Percentiles rank a stretch among this genome's conserved stretches.
phyloP scores from a whole-genome alignment of 1,140 invertebrate species.

The Sycophaga agraensis region DNA sequence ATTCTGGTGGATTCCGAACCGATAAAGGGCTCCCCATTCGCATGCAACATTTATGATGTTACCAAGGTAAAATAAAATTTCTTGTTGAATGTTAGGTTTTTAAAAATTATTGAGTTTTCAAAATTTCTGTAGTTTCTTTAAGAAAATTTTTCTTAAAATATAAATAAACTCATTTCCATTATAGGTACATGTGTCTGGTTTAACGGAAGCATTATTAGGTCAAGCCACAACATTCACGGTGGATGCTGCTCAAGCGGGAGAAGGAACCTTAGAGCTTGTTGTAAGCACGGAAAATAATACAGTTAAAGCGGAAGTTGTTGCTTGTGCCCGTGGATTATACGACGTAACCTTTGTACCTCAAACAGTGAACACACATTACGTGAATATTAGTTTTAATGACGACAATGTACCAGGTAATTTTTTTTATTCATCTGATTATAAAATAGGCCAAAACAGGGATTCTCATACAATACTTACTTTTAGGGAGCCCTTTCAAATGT shows the following conservation, averaged over 20 bases:
- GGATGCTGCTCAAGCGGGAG: constrained; percentile 92
- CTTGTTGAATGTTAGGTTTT: background rate
- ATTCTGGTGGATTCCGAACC: constrained; percentile 79
- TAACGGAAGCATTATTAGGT: constrained; percentile 63
- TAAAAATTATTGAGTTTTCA: background rate
- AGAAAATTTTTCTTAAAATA: no score
- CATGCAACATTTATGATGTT: constrained; percentile 91
- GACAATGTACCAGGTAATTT: constrained; percentile 76
- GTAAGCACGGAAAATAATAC: constrained; percentile 88
- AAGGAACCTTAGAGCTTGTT: constrained; percentile 92
- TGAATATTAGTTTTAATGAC: constrained; percentile 96
- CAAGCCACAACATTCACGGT: constrained; percentile 89
- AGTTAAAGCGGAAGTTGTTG: constrained; percentile 85
- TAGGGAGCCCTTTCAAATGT: constrained; percentile 86
- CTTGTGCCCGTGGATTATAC: constrained; percentile 87
- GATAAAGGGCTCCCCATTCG: constrained; percentile 87
- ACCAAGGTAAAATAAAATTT: constrained; percentile 65
- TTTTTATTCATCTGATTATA: no score
- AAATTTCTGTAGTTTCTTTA: background rate
- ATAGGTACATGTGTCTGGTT: constrained; percentile 53
- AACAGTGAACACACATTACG: constrained; percentile 85
- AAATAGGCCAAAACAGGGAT: no score
- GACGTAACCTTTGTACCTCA: constrained; percentile 96
- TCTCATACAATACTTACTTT: background rate
- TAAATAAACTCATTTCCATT: no score